Evolutionary conservation across 2,797 vertebrate species (phyloP), one percentile per base, ranked within the genome.

Genomic region (Cirrhinus molitorella): DNA sequence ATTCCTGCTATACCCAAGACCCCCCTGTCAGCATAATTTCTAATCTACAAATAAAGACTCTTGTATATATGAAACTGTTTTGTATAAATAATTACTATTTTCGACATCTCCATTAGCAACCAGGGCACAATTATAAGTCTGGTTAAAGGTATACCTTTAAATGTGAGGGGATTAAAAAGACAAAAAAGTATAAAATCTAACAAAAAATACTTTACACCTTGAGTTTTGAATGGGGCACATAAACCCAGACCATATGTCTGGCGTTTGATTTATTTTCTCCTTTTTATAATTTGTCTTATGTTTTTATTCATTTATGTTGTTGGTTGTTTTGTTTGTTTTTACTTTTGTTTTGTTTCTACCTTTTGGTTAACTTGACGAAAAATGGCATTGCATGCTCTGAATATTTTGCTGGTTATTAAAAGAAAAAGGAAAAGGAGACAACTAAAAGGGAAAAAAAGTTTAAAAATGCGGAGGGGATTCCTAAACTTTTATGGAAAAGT

Each of bases 1-100:
- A 82, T 68, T 66, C 74, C 86, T 83, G 91, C 89, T 90, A 89
- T 87, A 90, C 85, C 91, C 71, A 84, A 85, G 83, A 87, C 89
- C 53, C 89, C 88, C 85, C 92, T 92, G 91, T 94, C 93, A 90
- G 87, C 90, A 86, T 95, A 88, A 90, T 96, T 97, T 95, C 90
- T 96, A 94, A 95, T 96, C 95, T 94, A 93, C 93, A 94, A 95
- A 93, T 92, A 93, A 96, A 91, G 93, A 95, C 91, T 89, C 95
- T 95, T 99, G 97, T 98, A 98, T 94, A 98, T 97, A 97, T 93
- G 80, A 95, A 94, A 97, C 96, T 96, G 95, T 98, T 99, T 99
- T 98, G 97, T 99, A 99, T 96, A 97, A 98, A 99, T 98, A 94
- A 97, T 89, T 97, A 97, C 97, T 99, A 98, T 99, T 99, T 99